Conservation (phyloP, 2,797 vertebrate species). For the Gallirallus australis region DNA sequence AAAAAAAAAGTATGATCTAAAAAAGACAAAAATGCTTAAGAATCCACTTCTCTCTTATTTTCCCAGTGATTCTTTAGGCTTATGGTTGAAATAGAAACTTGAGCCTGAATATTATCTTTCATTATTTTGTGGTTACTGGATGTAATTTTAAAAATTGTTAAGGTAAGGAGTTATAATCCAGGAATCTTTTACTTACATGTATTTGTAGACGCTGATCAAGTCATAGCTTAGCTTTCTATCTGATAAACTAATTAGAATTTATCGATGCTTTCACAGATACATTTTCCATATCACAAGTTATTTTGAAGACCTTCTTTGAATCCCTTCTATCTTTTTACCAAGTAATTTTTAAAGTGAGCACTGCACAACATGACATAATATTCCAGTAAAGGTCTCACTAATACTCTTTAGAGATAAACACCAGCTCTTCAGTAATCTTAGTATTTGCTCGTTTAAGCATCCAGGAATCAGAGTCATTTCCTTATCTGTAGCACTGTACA, state of each 20-base stretch:
- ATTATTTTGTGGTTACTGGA: neutral
- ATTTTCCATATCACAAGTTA: neutral
- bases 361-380: neutral
- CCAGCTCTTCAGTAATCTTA: neutral
- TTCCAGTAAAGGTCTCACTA: conserved; percentile 14
- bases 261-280: neutral
- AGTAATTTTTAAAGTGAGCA: neutral
- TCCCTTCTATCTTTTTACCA: neutral
- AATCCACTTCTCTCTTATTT: neutral
- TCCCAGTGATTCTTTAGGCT: neutral
- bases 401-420: neutral
- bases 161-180: neutral
- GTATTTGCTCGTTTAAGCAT: neutral
- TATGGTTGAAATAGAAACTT: neutral
- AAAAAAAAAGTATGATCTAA: neutral
- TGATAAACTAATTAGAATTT: neutral
- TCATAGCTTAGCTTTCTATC: neutral
- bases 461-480: neutral
- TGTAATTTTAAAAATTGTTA: neutral
- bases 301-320: neutral
- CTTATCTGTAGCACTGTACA: neutral
- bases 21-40: neutral
- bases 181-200: neutral
- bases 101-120: neutral
- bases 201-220: neutral